Percentiles rank a stretch among this genome's conserved stretches.
phyloP scores from a whole-genome alignment of 2,888 invertebrate species.

The Zeuzera pyrina region DNA sequence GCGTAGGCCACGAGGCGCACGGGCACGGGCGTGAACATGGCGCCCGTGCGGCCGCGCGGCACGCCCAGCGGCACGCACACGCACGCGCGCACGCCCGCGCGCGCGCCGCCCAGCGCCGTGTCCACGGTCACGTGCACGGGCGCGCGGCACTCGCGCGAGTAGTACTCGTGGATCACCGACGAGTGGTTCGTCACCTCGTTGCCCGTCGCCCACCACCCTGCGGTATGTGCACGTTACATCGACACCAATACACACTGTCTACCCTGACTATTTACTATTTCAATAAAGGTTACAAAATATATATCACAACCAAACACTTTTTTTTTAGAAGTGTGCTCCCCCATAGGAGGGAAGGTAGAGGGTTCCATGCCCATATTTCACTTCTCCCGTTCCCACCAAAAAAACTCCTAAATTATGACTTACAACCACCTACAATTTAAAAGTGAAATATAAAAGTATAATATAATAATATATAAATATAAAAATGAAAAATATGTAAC shows the following conservation, averaged over 20 bases:
- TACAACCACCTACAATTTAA: no score
- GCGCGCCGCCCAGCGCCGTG: slow-evolving; percentile 87
- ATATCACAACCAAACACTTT: not conserved
- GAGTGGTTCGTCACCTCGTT: slow-evolving; percentile 98
- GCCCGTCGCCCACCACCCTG: slow-evolving; percentile 98
- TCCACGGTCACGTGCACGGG: slow-evolving; percentile 97
- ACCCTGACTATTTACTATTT: no score
- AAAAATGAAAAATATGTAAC: no score
- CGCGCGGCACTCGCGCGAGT: slow-evolving; percentile 93
- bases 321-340: not conserved
- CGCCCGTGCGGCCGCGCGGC: slow-evolving; percentile 92
- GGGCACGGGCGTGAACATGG: slow-evolving; percentile 96
- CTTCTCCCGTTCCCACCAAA: no score
- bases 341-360: not conserved
- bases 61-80: slow-evolving; percentile 95
- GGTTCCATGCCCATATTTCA: no score
- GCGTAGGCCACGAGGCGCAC: slow-evolving; percentile 92
- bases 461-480: no score
- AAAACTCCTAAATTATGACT: no score
- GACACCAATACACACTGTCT: not conserved
- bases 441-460: no score
- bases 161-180: slow-evolving; percentile 97
- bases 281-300: no score
- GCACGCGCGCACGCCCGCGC: slow-evolving; percentile 96
- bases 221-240: slow-evolving; percentile 3